phyloP scores from a whole-genome alignment of 64 coral and sea anemone species.

The Montipora efflorescens region DNA sequence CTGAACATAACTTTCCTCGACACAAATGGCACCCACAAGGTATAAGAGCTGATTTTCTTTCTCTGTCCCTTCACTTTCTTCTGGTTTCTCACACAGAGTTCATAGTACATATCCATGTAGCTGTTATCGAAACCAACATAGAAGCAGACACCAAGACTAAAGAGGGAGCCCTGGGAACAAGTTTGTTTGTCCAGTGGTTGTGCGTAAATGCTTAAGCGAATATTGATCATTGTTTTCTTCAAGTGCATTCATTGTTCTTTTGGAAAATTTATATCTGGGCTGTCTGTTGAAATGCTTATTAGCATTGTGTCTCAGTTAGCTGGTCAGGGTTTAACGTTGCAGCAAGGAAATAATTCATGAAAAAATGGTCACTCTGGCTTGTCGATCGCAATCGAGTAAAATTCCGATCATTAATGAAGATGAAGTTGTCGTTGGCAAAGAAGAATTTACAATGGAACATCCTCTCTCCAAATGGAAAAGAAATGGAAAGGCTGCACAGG shows the following conservation, averaged over 20 bases:
- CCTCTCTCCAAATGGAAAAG: slow-evolving; percentile 39
- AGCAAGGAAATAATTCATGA: slow-evolving; percentile 49
- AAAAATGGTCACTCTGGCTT: not conserved
- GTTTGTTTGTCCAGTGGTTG: slow-evolving; percentile 32
- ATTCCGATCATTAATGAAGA: slow-evolving; percentile 40
- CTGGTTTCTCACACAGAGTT: slow-evolving; percentile 41
- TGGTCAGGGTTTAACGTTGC: slow-evolving; percentile 27
- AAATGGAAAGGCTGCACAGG: slow-evolving; percentile 18
- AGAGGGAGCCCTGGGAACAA: slow-evolving; percentile 52
- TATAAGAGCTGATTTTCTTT: slow-evolving; percentile 60
- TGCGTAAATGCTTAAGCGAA: not conserved
- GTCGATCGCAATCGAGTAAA: not conserved
- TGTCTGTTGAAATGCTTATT: slow-evolving; percentile 52
- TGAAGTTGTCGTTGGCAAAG: not conserved
- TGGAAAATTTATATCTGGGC: slow-evolving; percentile 52
- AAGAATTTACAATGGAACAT: slow-evolving; percentile 56
- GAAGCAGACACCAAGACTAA: slow-evolving; percentile 5
- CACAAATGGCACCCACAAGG: slow-evolving; percentile 47
- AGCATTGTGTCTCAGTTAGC: slow-evolving; percentile 56
- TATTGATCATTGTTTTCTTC: slow-evolving; percentile 16
- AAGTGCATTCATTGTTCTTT: slow-evolving; percentile 42
- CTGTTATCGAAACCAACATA: not conserved
- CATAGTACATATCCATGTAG: not conserved
- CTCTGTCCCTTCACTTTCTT: slow-evolving; percentile 49
- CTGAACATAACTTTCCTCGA: slow-evolving; percentile 69